A percentile compares a stretch with the other conserved stretches of the same genome.
Conservation (phyloP, 2,888 invertebrate genomes). For the Eilema caniola region DNA sequence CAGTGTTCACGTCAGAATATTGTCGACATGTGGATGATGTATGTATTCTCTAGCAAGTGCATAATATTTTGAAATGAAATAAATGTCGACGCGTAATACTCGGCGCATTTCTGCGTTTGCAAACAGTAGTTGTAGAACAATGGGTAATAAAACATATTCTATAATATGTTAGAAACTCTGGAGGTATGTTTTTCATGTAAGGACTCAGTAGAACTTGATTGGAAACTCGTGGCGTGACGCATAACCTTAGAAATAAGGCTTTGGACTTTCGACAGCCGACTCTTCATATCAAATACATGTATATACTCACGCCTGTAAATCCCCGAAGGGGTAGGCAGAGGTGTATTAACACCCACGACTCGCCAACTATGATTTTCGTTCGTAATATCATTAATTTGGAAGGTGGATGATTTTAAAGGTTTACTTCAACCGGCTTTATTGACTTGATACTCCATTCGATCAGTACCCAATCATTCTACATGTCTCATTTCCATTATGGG, state of each 20-base stretch:
- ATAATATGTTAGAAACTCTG: constrained; percentile 26
- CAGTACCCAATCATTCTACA: no score
- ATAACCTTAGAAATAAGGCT: not conserved
- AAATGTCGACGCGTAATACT: constrained; percentile 44
- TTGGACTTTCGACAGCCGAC: not conserved
- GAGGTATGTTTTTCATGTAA: constrained; percentile 23
- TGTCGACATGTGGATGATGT: constrained; percentile 21
- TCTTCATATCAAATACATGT: not conserved
- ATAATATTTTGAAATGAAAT: constrained; percentile 44
- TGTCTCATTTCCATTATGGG: no score
- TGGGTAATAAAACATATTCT: constrained; percentile 48
- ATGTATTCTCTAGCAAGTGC: constrained; percentile 22
- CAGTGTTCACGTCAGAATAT: not conserved
- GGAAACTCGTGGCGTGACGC: not conserved
- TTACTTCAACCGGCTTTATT: no score
- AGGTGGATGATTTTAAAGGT: no score
- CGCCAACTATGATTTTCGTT: no score
- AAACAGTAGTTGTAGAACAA: constrained; percentile 48
- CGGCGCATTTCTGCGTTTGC: constrained; percentile 36
- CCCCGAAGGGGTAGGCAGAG: no score
- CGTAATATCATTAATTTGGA: no score
- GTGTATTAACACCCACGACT: no score
- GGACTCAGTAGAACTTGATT: constrained; percentile 15
- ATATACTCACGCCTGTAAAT: no score
- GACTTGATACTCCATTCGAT: no score